Conservation (phyloP, 2,797 vertebrate species). For the Coranthus polyacanthus region DNA sequence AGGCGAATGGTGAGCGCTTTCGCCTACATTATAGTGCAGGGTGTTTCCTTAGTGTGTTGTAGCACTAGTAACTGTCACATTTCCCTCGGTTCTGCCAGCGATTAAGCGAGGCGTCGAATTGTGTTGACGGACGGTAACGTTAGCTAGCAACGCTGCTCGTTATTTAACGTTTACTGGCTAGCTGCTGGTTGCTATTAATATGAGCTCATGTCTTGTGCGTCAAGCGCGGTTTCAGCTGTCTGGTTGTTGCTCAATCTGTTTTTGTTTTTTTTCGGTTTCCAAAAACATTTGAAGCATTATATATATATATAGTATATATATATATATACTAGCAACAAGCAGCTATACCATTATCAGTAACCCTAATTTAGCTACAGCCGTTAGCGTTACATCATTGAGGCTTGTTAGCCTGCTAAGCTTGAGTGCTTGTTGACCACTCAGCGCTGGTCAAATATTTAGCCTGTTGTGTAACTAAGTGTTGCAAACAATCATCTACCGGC, state of each 20-base stretch:
- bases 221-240: not conserved
- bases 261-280: accelerated
- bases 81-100: accelerated
- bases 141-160: slow-evolving; percentile 19
- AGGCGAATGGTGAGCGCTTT: slow-evolving; percentile 12
- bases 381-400: too few relatives aligned
- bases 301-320: too few relatives aligned
- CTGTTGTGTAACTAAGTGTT: slow-evolving; percentile 47
- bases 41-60: not conserved
- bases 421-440: not conserved
- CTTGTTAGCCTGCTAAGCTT: slow-evolving; percentile 11
- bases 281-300: not conserved
- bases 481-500: not conserved
- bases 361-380: too few relatives aligned
- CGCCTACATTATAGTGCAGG: accelerated
- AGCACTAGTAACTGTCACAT: not conserved
- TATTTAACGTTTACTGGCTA: slow-evolving; percentile 14
- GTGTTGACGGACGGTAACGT: slow-evolving; percentile 12
- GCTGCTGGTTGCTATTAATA: slow-evolving; percentile 44
- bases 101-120: slow-evolving; percentile 31
- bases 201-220: slow-evolving; percentile 6
- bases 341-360: accelerated
- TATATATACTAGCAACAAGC: too few relatives aligned
- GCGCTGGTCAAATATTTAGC: slow-evolving; percentile 21
- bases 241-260: not conserved